Conservation (phyloP, 92 coral and sea anemone species). For the Phymanthus crucifer region DNA sequence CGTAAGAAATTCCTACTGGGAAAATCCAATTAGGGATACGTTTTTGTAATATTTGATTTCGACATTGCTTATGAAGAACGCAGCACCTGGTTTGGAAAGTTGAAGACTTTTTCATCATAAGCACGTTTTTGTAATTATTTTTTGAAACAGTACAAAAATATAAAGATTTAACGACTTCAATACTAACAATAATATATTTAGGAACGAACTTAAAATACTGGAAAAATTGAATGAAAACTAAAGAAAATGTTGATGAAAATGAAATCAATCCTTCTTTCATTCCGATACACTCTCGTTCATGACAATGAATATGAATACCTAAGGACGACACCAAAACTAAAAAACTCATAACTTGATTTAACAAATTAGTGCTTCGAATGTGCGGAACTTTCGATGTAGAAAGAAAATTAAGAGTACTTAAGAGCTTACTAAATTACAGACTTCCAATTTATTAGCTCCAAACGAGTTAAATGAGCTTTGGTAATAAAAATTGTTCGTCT, state of each 20-base stretch:
- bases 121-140: constrained; percentile 22
- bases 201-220: background rate
- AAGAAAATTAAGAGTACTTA: constrained; percentile 10
- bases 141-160: constrained; percentile 17
- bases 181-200: background rate
- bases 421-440: constrained; percentile 21
- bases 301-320: background rate
- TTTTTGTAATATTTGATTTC: background rate
- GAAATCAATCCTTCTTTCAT: background rate
- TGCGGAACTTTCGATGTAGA: background rate
- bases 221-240: no score
- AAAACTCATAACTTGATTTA: constrained; percentile 19
- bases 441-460: constrained; percentile 24
- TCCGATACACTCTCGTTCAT: constrained; percentile 14
- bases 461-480: constrained; percentile 33
- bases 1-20: constrained; percentile 27
- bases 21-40: constrained; percentile 10
- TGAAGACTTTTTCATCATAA: constrained; percentile 1
- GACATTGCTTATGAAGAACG: background rate
- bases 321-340: background rate
- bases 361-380: constrained; percentile 23
- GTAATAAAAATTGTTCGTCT: constrained; percentile 17
- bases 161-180: background rate
- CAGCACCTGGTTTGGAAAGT: constrained; percentile 28
- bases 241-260: background rate